Base-by-base conservation (phyloP, 2,888 invertebrate genomes). In the Panorpa germanica region DNA sequence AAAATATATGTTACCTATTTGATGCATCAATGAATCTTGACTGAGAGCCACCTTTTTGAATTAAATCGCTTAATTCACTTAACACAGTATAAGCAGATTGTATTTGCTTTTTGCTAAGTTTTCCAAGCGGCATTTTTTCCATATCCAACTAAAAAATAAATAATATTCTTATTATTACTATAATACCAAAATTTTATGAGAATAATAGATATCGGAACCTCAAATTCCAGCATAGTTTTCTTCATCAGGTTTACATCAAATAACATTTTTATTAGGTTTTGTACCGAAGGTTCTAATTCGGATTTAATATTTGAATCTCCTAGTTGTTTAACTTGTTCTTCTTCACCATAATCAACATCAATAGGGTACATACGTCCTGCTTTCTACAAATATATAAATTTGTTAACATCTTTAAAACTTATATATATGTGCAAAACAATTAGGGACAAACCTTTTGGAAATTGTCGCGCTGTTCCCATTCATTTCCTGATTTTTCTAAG, bases 91-190 rank as follows among this genome's bases (percentile, higher is more conserved):
- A 95, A 1, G 95, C 96, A 19, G 69, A 60, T 45, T 81, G 71
- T 33, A 98, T 75, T 58, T 93, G 90, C 32, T 76, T 73, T 48
- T 81, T 75, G 3, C 91, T 91, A 8, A 98, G 53, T 56, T 96
- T 96, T 13, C 96, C 98, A 6, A 98, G 57, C 0, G 98, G 98
- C 96, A 98, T 95, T 57, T 96, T 95, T 37, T 91, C 88, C 42
- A 83, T 69, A 52, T 98, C 96, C 40, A 98, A 60, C 61, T 68
- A 40, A 26, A 43, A 41, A 31, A 29, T 24, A 29, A 28, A 30
- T 34, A 7, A 28, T 31, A 16, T 27, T 33, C 8, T 14, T 23
- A 19, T 16, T 20, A 26, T 37, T 34, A 19, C 37, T 37, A 15
- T 15, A 21, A 32, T 24, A 29, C 17, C 25, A 20, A 20, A 20